Base-by-base conservation (phyloP, 2,797 vertebrate genomes). In the Eupleurogrammus muticus region DNA sequence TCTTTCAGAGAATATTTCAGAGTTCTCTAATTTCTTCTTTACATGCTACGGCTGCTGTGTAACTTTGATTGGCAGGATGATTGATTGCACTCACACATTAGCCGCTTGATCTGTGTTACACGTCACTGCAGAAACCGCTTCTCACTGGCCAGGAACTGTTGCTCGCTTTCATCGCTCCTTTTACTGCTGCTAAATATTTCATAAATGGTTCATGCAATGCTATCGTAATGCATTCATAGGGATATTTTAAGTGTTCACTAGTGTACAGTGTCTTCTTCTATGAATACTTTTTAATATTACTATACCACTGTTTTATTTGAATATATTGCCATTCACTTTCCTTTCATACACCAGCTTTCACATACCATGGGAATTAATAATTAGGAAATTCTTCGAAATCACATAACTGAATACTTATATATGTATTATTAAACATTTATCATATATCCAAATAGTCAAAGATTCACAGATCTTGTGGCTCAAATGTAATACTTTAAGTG, bases 21-120 rank as follows among this genome's bases (percentile, higher is more conserved):
- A 75, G 42, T 74, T 68, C 35, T 70, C 54, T 36, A 5, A 79
- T 86, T 64, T 69, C 49, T 76, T 63, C 69, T 54, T 24, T 36
- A 71, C 42, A 65, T 23, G 47, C 32, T 58, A 48, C 10, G 6
- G 36, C 61, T 50, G 53, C 68, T 58, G 44, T 55, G 65, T 70
- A 59, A 57, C 64, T 81, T 79, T 70, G 76, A 79, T 51, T 73
- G 79, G 32, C 34, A 57, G 17, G 24, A 59, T 54, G 73, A 81
- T 42, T 51, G 57, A 73, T 67, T 23, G 20, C 11, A 19, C 21
- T n/a, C 61, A 14, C 20, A 48, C 12, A 32, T 74, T 35, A 42
- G 42, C 58, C 4, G 9, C 9, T 50, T 53, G 21, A 72, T 68
- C 20, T 50, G 14, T 59, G 11, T 16, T 58, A 77, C 67, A 19